These are phyloP conservation scores for Trachops cirrhosus DNA, from an alignment of 2,797 vertebrate genomes.

Conservation along the genomic window DNA sequence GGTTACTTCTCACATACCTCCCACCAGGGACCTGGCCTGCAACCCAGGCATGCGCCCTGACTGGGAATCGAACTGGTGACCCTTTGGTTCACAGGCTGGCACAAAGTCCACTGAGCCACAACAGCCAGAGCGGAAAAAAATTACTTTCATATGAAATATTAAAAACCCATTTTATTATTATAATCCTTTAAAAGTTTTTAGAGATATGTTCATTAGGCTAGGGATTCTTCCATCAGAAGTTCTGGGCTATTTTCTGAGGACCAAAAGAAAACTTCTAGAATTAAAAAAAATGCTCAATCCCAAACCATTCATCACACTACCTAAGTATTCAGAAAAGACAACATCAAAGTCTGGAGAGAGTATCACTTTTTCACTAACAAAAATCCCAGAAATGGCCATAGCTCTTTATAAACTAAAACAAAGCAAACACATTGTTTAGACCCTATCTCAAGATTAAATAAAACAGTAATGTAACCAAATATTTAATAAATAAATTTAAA, in stretches of 20 bases:
- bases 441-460: neutral
- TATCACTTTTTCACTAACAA: neutral
- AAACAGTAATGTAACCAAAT: neutral
- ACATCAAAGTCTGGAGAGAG: neutral
- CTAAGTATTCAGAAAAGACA: slow-evolving; percentile 11
- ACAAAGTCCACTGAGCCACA: too few species aligned
- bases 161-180: neutral
- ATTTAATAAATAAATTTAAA: neutral
- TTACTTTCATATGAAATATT: neutral
- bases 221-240: slow-evolving; percentile 4
- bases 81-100: too few species aligned
- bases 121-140: neutral
- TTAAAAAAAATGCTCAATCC: neutral
- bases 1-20: too few species aligned
- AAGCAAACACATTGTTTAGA: neutral
- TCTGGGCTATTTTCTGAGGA: neutral
- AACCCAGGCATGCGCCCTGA: too few species aligned
- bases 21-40: too few species aligned
- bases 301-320: neutral
- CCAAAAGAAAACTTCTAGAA: neutral
- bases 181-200: neutral
- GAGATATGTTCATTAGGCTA: neutral
- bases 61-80: too few species aligned
- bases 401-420: slow-evolving; percentile 15
- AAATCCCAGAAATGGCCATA: neutral